phyloP scores from a whole-genome alignment of 2,888 invertebrate genomes.

The Pollenia labialis region DNA sequence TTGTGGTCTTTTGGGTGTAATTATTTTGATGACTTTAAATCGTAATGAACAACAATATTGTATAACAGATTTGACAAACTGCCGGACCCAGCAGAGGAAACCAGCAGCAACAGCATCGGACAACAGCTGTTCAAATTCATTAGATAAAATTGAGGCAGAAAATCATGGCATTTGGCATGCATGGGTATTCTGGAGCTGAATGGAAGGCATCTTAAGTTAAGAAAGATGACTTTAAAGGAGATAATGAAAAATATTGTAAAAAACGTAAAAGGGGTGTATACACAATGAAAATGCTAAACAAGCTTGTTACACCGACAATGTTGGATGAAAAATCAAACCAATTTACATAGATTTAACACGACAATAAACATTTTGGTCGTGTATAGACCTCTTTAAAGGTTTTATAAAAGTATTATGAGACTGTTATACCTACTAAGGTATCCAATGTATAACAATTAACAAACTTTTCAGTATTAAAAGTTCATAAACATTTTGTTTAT shows the following conservation, averaged over 20 bases:
- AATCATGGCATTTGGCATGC: slow-evolving; percentile 30
- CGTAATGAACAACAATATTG: not conserved
- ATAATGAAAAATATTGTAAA: not conserved
- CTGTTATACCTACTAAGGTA: no score
- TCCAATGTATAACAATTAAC: no score
- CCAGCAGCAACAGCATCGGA: not conserved
- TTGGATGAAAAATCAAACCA: no score
- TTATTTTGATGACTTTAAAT: not conserved
- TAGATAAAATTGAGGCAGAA: slow-evolving; percentile 14
- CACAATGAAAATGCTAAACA: no score
- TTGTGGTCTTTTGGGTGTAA: slow-evolving; percentile 6
- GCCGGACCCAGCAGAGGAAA: slow-evolving; percentile 6
- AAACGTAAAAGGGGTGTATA: not conserved
- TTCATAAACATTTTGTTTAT: no score
- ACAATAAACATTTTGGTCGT: no score
- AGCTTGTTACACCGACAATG: no score
- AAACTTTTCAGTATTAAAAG: no score
- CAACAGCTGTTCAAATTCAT: not conserved
- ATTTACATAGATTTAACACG: no score
- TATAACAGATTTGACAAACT: not conserved
- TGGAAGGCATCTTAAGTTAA: not conserved
- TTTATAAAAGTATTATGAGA: no score
- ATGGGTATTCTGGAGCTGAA: slow-evolving; percentile 45
- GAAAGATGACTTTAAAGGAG: not conserved
- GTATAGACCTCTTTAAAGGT: no score